phyloP scores from a whole-genome alignment of 1,140 invertebrate species.

The Ptiloglossa arizonensis region DNA sequence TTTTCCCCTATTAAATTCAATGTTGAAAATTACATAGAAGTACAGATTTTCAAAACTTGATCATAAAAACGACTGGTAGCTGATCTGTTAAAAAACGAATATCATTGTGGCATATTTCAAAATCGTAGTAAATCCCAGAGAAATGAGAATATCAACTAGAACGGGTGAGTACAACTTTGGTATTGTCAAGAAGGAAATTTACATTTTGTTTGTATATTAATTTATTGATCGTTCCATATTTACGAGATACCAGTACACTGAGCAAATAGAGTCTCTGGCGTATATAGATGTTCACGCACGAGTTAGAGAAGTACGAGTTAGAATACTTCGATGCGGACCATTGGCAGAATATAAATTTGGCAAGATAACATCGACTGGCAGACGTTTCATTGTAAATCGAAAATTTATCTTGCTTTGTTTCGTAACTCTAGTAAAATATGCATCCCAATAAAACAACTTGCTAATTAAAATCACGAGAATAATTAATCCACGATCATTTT shows the following conservation, averaged over 20 bases:
- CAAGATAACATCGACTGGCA: background rate
- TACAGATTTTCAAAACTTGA: too few relatives aligned
- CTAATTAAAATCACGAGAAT: background rate
- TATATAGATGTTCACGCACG: background rate
- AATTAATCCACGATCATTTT: background rate
- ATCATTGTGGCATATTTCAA: too few relatives aligned
- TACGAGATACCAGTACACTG: background rate
- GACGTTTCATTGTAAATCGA: constrained; percentile 2
- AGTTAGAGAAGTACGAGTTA: background rate
- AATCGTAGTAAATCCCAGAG: background rate
- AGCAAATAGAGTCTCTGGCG: constrained; percentile 18
- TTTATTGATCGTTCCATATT: background rate
- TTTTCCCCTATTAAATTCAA: too few relatives aligned
- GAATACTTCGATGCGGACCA: background rate
- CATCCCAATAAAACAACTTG: background rate
- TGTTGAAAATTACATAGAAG: too few relatives aligned
- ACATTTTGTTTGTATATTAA: constrained; percentile 15
- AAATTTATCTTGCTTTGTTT: background rate
- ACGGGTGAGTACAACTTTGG: background rate
- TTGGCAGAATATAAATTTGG: constrained; percentile 11
- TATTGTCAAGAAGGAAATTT: constrained; percentile 1
- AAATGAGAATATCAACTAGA: background rate
- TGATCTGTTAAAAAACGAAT: too few relatives aligned
- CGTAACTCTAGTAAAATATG: background rate
- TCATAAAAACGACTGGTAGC: too few relatives aligned